Percentiles rank a stretch among this genome's conserved stretches.
Conservation (phyloP, 2,888 invertebrate species). For the Thyatira batis region DNA sequence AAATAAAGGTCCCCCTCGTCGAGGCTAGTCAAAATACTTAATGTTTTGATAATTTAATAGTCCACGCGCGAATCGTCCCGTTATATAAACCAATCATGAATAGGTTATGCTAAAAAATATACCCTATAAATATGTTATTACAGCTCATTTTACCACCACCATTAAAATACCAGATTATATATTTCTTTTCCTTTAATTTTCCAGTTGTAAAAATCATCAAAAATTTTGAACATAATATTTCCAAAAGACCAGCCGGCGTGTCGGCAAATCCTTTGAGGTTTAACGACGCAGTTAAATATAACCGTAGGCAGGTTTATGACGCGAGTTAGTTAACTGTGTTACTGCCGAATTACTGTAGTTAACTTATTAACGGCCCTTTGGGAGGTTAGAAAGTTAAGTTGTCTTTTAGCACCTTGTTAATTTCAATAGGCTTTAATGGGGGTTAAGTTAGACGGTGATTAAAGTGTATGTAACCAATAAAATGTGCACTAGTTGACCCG, state of each 20-base stretch:
- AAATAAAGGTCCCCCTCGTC: neutral
- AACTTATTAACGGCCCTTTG: neutral
- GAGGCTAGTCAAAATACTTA: too few species aligned
- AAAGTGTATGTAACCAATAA: too few species aligned
- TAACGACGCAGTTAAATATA: conserved; percentile 9
- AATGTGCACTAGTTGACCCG: too few species aligned
- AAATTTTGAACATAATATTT: neutral
- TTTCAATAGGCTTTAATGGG: neutral
- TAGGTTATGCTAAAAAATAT: too few species aligned
- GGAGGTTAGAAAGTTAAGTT: neutral
- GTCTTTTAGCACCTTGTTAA: neutral
- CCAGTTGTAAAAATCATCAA: neutral
- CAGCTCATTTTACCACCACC: too few species aligned
- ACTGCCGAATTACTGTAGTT: conserved; percentile 1
- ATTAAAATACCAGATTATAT: neutral
- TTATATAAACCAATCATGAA: too few species aligned
- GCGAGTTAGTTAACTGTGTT: conserved; percentile 6
- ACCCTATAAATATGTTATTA: too few species aligned
- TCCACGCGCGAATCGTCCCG: too few species aligned
- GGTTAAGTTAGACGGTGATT: too few species aligned
- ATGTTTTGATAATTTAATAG: too few species aligned
- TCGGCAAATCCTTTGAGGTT: neutral
- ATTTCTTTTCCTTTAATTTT: neutral
- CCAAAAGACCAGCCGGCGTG: neutral
- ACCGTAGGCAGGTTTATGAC: conserved; percentile 3